phyloP scores from a whole-genome alignment of 2,113 vertebrate species.

The Phycodurus eques region DNA sequence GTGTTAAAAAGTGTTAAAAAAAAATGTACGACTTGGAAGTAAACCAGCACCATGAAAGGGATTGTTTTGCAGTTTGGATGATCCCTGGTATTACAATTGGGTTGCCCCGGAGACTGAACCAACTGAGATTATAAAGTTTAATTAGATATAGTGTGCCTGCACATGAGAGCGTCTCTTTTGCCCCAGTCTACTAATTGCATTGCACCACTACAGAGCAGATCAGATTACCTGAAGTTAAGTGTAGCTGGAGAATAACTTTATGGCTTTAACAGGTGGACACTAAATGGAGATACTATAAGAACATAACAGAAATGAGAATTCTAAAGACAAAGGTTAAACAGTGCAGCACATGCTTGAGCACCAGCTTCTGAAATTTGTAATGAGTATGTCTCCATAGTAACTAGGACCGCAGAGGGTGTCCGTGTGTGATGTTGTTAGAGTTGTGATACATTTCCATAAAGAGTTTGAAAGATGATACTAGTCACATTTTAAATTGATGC shows the following conservation, averaged over 20 bases:
- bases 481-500: too few species aligned
- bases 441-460: not conserved
- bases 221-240: constrained; percentile 34
- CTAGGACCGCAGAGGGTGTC: constrained; percentile 1
- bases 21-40: not conserved
- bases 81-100: not conserved
- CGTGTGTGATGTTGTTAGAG: not conserved
- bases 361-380: constrained; percentile 9
- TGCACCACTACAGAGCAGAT: constrained; percentile 27
- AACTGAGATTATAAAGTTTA: constrained; percentile 2
- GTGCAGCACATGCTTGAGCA: constrained; percentile 6
- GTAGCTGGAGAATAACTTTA: constrained; percentile 27
- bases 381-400: constrained; percentile 45
- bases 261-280: constrained; percentile 3
- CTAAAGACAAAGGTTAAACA: not conserved
- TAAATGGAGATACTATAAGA: not conserved
- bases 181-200: constrained; percentile 24
- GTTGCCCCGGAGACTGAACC: not conserved
- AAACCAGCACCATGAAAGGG: not conserved
- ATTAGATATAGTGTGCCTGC: not conserved
- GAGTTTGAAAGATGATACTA: not conserved
- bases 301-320: constrained; percentile 3
- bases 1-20: not conserved
- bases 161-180: constrained; percentile 2
- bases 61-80: not conserved